Evolutionary conservation across 2,113 vertebrate species (phyloP), one percentile per base, ranked within the genome.

Genomic region (Hystrix cristata): DNA sequence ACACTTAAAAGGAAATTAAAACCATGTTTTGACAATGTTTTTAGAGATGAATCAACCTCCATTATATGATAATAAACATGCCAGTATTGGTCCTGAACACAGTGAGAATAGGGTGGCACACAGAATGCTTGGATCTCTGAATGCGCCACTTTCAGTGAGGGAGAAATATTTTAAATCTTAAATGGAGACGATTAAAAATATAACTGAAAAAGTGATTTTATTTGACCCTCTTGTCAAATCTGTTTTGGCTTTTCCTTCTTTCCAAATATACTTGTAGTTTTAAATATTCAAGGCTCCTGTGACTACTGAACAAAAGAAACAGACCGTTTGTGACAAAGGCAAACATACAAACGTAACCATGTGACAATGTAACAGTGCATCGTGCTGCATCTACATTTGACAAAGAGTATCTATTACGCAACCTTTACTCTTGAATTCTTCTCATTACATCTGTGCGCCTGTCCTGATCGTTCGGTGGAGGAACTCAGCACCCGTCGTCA

Each of bases 21-120:
- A 90, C 69, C 89, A 81, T 92, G 87, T 94, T 95, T 96, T 97
- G 93, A 97, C 67, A 95, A 48, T 83, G 14, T 89, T 96, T 97
- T 91, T 87, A 79, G 76, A 90, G 65, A 62, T 85, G 86, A 92
- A 95, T 86, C 97, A 83, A 80, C 51, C 14, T 57, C 46, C 10
- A 59, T 67, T 53, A 43, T 69, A 29, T 86, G 59, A 51, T 67
- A 97, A 74, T 72, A 83, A 91, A 81, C 69, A 86, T 31, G 76
- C 79, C 34, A 76, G 62, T 64, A n/a, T 80, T 55, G 59, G 69
- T 91, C 59, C 79, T 46, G 83, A 81, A 46, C 29, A 90, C 23
- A 94, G 48, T 21, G 51, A 96, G 46, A 80, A 38, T 21, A 78
- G 64, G 55, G 14, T 80, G 13, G 59, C 76, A 29, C 65, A 84